These are phyloP conservation scores for Papilio gigon DNA, from an alignment of 2,888 invertebrate species.

Conservation along the genomic window DNA sequence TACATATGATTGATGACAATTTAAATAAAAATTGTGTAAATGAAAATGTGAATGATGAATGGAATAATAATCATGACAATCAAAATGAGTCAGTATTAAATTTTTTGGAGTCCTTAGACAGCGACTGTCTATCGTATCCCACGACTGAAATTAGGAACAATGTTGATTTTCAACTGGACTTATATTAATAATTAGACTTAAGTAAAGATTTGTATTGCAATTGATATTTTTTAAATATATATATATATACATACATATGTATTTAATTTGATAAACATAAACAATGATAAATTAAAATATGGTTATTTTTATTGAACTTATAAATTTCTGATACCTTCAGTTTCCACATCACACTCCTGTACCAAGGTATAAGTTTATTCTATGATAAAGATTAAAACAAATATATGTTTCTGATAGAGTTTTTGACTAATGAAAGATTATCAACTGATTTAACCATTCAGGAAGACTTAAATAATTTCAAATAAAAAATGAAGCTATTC, in stretches of 20 bases:
- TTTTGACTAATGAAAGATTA: too few relatives aligned
- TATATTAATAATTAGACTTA: constrained; percentile 64
- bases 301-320: background rate
- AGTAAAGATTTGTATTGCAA: constrained; percentile 38
- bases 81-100: constrained; percentile 72
- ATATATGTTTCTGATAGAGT: too few relatives aligned
- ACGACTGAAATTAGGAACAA: constrained; percentile 74
- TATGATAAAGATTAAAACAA: too few relatives aligned
- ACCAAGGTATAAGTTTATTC: too few relatives aligned
- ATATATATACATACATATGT: too few relatives aligned
- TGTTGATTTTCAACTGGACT: constrained; percentile 74
- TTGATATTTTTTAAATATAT: constrained; percentile 26
- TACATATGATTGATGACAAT: constrained; percentile 59
- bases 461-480: background rate
- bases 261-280: constrained; percentile 28
- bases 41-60: constrained; percentile 46
- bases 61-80: constrained; percentile 47
- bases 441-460: too few relatives aligned
- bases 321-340: too few relatives aligned
- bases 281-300: constrained; percentile 1
- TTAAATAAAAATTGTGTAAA: constrained; percentile 44
- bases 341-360: too few relatives aligned
- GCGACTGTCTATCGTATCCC: constrained; percentile 67
- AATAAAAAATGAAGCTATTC: background rate
- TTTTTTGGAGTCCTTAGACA: constrained; percentile 71